A percentile compares a stretch with the other conserved stretches of the same genome.
Evolutionary conservation across 2,797 vertebrate genomes (phyloP).

Genomic region (Microctenopoma lineatum): DNA sequence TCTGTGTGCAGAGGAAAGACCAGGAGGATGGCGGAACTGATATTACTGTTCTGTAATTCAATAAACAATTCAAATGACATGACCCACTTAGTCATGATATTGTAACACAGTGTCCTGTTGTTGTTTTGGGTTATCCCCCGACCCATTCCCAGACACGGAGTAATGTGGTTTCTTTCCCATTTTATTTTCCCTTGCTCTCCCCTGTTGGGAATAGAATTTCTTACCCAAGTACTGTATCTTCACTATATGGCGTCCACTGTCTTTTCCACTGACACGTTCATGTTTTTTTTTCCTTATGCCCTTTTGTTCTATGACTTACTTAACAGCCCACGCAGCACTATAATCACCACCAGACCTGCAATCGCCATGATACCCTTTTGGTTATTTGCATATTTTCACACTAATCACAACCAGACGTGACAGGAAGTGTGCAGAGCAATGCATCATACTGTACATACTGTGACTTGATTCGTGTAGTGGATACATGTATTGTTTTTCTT

Average conservation of each 20-base stretch:
- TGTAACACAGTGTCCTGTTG: background rate
- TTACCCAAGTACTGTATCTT: too few species aligned
- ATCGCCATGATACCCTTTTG: background rate
- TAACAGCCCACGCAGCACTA: conserved; percentile 1
- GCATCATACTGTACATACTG: background rate
- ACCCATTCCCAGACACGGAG: background rate
- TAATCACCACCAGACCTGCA: conserved; percentile 9
- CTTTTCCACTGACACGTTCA: background rate
- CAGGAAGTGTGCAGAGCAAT: conserved; percentile 2
- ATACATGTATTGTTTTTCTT: background rate
- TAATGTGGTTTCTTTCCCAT: background rate
- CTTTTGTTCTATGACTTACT: background rate
- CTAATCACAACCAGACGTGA: conserved; percentile 7
- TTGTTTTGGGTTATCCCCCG: background rate
- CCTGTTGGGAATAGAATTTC: background rate
- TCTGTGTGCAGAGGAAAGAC: background rate
- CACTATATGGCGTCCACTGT: background rate
- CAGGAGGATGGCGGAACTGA: background rate
- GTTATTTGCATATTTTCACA: conserved; percentile 22
- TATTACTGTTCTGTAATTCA: background rate
- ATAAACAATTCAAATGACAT: background rate
- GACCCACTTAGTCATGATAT: background rate
- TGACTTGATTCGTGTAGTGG: background rate
- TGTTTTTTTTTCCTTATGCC: background rate
- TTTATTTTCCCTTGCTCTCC: background rate